A percentile compares a stretch with the other conserved stretches of the same genome.
These are phyloP conservation scores for Climacteris rufus DNA, from an alignment of 2,113 vertebrate species.

Conservation along the genomic window DNA sequence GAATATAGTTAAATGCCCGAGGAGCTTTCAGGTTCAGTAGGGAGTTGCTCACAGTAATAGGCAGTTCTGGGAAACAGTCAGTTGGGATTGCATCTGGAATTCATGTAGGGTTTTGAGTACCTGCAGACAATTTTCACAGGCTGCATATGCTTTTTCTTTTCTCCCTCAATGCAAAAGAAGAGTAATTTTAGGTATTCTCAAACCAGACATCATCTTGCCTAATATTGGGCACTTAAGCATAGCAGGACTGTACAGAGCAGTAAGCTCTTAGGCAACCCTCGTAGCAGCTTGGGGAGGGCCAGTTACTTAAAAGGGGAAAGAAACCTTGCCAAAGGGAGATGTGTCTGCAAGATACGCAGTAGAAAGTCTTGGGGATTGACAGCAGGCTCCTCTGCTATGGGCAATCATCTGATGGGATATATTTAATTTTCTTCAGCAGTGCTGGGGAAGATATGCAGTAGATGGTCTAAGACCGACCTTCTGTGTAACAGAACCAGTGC, in stretches of 20 bases:
- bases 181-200: not conserved
- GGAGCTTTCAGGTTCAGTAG: conserved; percentile 35
- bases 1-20: conserved; percentile 33
- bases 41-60: conserved; percentile 29
- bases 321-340: not conserved
- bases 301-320: not conserved
- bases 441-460: not conserved
- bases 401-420: not conserved
- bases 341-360: not conserved
- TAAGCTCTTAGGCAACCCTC: not conserved
- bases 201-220: not conserved
- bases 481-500: not conserved
- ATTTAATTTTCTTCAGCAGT: not conserved
- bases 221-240: not conserved
- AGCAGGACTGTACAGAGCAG: accelerated
- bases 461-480: not conserved
- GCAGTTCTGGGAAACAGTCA: not conserved
- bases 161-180: not conserved
- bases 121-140: not conserved
- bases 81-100: conserved; percentile 2
- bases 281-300: not conserved
- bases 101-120: not conserved
- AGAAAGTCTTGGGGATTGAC: not conserved
- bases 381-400: not conserved
- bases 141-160: not conserved